Percentiles rank a stretch among this genome's conserved stretches.
phyloP scores from a whole-genome alignment of 1,140 invertebrate genomes.

The Drosophila mauritiana region DNA sequence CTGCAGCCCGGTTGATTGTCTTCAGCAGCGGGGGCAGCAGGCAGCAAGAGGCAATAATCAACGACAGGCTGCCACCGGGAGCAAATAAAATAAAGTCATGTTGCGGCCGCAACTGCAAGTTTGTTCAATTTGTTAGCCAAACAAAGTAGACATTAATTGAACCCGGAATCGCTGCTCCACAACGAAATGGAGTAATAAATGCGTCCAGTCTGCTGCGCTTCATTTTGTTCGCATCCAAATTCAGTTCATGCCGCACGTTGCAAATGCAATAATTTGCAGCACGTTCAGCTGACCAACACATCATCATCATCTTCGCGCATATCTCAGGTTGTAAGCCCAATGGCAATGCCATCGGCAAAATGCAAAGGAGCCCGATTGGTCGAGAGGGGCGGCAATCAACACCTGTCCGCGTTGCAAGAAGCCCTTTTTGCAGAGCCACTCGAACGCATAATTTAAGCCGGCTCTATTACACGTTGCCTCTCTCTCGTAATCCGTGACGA shows the following conservation, averaged over 20 bases:
- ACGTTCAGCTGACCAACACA: slow-evolving; percentile 57
- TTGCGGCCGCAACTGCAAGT: slow-evolving; percentile 65
- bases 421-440: slow-evolving; percentile 24
- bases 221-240: slow-evolving; percentile 14
- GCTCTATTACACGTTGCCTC: slow-evolving; percentile 61
- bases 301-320: slow-evolving; percentile 27
- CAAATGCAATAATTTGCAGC: slow-evolving; percentile 76
- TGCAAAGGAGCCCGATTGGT: slow-evolving; percentile 33
- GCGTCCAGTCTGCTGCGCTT: background rate
- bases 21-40: slow-evolving; percentile 39
- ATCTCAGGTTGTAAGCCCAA: slow-evolving; percentile 24
- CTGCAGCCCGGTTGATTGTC: slow-evolving; percentile 67
- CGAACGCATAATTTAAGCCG: slow-evolving; percentile 65
- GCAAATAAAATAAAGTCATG: slow-evolving; percentile 71
- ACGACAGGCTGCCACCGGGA: slow-evolving; percentile 40
- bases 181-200: slow-evolving; percentile 57
- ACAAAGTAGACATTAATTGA: slow-evolving; percentile 77
- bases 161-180: slow-evolving; percentile 58
- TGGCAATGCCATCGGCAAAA: slow-evolving; percentile 41
- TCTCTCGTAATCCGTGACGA: slow-evolving; percentile 72
- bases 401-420: slow-evolving; percentile 52
- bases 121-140: slow-evolving; percentile 77
- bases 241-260: slow-evolving; percentile 56
- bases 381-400: slow-evolving; percentile 59
- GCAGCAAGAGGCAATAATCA: slow-evolving; percentile 62